These are phyloP conservation scores for Grammomys surdaster DNA, from an alignment of 2,113 vertebrate genomes.

Conservation along the genomic window DNA sequence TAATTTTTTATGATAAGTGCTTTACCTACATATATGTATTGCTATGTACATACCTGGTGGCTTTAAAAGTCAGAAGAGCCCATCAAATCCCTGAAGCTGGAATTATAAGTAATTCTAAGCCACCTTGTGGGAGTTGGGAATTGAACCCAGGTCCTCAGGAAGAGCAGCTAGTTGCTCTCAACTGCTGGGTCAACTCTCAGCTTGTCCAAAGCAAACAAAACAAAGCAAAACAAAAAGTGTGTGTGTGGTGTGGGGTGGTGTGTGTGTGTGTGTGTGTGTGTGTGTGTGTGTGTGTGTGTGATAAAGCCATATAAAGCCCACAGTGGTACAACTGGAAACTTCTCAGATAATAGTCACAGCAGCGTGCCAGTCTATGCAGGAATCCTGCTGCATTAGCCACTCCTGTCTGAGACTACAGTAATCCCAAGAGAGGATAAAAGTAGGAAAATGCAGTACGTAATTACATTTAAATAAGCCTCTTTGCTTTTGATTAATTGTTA, in stretches of 20 bases:
- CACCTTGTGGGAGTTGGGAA: background rate
- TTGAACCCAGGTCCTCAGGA: background rate
- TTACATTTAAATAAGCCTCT: background rate
- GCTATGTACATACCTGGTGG: no score
- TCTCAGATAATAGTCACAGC: background rate
- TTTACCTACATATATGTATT: background rate
- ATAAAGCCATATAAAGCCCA: background rate
- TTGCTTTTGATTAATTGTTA: conserved; percentile 22
- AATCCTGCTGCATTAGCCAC: no score
- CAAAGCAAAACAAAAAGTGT: background rate
- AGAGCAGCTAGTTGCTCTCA: background rate
- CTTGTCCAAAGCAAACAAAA: background rate
- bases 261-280: no score
- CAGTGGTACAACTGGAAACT: background rate
- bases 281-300: no score
- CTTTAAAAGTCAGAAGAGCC: background rate
- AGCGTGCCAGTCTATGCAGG: background rate
- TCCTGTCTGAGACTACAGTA: background rate
- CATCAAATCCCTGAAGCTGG: background rate
- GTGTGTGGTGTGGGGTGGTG: no score
- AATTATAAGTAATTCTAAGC: background rate
- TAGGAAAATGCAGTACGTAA: background rate
- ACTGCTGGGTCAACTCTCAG: background rate
- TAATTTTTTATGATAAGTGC: background rate
- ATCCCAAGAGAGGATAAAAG: background rate